These are phyloP conservation scores for Pilophorus perplexus DNA, from an alignment of 2,888 invertebrate species.

Conservation along the genomic window DNA sequence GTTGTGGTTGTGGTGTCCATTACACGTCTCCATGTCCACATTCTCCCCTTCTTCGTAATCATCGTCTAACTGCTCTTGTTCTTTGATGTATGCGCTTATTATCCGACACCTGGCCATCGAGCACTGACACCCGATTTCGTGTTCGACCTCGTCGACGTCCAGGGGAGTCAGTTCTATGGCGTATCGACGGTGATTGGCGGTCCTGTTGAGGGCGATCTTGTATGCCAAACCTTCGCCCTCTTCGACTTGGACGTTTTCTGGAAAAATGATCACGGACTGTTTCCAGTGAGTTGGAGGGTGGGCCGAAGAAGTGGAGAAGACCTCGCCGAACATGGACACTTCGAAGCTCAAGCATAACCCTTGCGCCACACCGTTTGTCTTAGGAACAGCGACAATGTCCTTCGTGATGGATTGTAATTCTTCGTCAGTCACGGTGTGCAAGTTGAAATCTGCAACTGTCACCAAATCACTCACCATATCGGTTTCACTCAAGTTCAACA, in stretches of 20 bases:
- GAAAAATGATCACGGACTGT: constrained; percentile 72
- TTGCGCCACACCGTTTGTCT: constrained; percentile 55
- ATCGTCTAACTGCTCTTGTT: not conserved
- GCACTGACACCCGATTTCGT: constrained; percentile 76
- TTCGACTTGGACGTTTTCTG: constrained; percentile 60
- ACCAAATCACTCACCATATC: constrained; percentile 58
- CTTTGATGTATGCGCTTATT: constrained; percentile 60
- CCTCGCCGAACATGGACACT: constrained; percentile 50
- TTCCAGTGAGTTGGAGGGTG: constrained; percentile 68
- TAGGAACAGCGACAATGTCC: constrained; percentile 18
- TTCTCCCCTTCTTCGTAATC: not conserved
- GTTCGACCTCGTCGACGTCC: constrained; percentile 66
- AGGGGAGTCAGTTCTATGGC: constrained; percentile 67
- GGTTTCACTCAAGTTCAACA: constrained; percentile 56
- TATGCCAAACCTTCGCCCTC: constrained; percentile 67
- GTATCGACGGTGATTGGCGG: constrained; percentile 60
- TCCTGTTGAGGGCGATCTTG: constrained; percentile 58
- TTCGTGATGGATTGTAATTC: constrained; percentile 2
- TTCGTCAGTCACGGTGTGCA: constrained; percentile 1
- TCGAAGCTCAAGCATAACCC: constrained; percentile 77
- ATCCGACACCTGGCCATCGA: constrained; percentile 75
- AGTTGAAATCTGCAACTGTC: constrained; percentile 8
- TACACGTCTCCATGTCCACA: not conserved
- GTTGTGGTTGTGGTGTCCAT: not conserved
- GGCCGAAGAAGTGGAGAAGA: constrained; percentile 60